phyloP scores from a whole-genome alignment of 2,113 vertebrate species.

The Microcebus lehilahytsara region DNA sequence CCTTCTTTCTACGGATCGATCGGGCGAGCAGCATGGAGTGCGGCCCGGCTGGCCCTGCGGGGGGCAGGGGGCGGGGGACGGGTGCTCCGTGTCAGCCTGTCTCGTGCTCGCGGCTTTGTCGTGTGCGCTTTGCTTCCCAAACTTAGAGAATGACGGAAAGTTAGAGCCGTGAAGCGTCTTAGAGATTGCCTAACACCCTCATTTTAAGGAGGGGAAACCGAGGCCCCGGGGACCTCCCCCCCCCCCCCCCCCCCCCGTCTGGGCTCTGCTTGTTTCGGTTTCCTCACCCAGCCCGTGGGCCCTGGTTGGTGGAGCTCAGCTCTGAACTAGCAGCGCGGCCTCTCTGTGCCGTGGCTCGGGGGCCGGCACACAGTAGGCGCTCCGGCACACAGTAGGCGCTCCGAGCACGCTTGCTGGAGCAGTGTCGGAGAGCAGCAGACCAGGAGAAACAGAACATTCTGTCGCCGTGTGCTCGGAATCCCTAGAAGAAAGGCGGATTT shows the following conservation, averaged over 20 bases:
- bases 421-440: neutral
- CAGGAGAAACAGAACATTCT: neutral
- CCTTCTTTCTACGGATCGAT: too few species aligned
- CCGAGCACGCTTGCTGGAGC: neutral
- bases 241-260: neutral
- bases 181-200: neutral
- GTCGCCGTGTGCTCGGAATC: neutral
- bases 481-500: neutral
- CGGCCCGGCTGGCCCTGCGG: fast-evolving
- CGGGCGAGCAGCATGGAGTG: too few species aligned
- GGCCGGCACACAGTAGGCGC: neutral
- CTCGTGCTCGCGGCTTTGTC: neutral
- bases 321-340: neutral
- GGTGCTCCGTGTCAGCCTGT: neutral
- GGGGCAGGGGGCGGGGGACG: too few species aligned
- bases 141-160: neutral
- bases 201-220: neutral
- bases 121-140: neutral
- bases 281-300: neutral
- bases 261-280: neutral
- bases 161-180: neutral
- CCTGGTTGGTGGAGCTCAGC: neutral
- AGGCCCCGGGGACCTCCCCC: neutral
- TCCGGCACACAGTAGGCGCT: neutral
- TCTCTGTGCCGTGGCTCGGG: neutral